A percentile compares a stretch with the other conserved stretches of the same genome.
Evolutionary conservation across 1,140 invertebrate species (phyloP).

Genomic region (Papilio machaon): DNA sequence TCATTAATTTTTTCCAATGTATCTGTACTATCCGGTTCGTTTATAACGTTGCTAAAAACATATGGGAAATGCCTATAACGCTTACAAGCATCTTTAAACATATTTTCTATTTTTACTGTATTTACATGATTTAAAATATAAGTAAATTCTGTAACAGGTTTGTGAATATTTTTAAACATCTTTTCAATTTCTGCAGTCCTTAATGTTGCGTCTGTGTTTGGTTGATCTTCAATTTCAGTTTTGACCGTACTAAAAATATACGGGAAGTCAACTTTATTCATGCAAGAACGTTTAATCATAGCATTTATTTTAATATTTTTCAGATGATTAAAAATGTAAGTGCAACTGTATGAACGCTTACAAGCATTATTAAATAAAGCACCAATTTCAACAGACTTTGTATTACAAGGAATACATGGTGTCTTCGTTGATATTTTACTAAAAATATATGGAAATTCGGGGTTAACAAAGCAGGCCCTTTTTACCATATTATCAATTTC

Average conservation of each 20-base stretch:
- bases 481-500: slow-evolving; percentile 22
- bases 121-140: slow-evolving; percentile 29
- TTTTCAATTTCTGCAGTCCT: slow-evolving; percentile 27
- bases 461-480: slow-evolving; percentile 23
- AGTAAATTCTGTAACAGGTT: slow-evolving; percentile 11
- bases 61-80: neutral
- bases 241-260: slow-evolving; percentile 26
- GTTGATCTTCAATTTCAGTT: neutral
- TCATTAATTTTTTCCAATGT: slow-evolving; percentile 24
- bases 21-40: neutral
- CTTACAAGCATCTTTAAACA: slow-evolving; percentile 19
- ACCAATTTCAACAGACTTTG: neutral
- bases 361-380: slow-evolving; percentile 18
- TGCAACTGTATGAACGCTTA: slow-evolving; percentile 1
- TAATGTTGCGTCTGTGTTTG: slow-evolving; percentile 10
- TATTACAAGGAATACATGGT: neutral
- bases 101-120: slow-evolving; percentile 19
- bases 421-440: slow-evolving; percentile 17
- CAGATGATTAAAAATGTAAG: slow-evolving; percentile 29
- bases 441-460: slow-evolving; percentile 32
- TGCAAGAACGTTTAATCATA: slow-evolving; percentile 31
- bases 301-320: slow-evolving; percentile 21
- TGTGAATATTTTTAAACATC: slow-evolving; percentile 27
- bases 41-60: slow-evolving; percentile 18
- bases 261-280: slow-evolving; percentile 15